Percentiles rank a stretch among this genome's conserved stretches.
phyloP scores from a whole-genome alignment of 1,140 invertebrate genomes.

The Armadillidium nasatum region DNA sequence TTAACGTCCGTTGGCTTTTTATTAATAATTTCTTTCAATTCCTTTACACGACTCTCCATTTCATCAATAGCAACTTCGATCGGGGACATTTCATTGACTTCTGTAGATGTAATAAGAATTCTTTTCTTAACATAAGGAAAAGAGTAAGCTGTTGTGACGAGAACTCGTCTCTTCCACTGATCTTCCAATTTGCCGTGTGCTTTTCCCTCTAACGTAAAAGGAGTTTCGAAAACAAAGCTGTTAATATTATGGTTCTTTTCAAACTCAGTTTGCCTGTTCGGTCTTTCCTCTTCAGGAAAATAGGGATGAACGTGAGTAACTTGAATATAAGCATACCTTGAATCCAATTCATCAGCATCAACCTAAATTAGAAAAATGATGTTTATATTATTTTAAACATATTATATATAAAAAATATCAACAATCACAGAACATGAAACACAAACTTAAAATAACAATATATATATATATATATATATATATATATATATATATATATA shows the following conservation, averaged over 20 bases:
- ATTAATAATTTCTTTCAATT: slow-evolving; percentile 77
- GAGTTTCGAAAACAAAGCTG: slow-evolving; percentile 87
- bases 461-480: too few species aligned
- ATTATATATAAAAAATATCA: too few species aligned
- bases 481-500: too few species aligned
- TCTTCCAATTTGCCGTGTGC: slow-evolving; percentile 74
- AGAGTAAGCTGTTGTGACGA: slow-evolving; percentile 72
- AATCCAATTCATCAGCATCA: slow-evolving; percentile 67
- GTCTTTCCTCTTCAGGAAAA: slow-evolving; percentile 42
- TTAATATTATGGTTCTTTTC: slow-evolving; percentile 80
- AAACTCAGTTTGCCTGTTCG: slow-evolving; percentile 64
- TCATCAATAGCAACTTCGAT: slow-evolving; percentile 92
- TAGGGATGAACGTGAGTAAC: slow-evolving; percentile 80
- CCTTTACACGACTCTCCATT: slow-evolving; percentile 76
- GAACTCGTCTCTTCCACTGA: slow-evolving; percentile 80
- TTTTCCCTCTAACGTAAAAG: slow-evolving; percentile 76
- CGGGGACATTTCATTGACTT: slow-evolving; percentile 70
- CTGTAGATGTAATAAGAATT: slow-evolving; percentile 63
- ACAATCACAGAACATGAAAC: too few species aligned
- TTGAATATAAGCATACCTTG: slow-evolving; percentile 83
- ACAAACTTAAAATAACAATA: too few species aligned
- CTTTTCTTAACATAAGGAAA: slow-evolving; percentile 91
- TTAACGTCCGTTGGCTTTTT: slow-evolving; percentile 75
- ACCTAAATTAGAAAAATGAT: slow-evolving; percentile 57
- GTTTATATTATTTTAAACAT: too few species aligned